Percentiles rank a stretch among this genome's conserved stretches.
These are phyloP conservation scores for Alouatta palliata DNA, from an alignment of 2,113 vertebrate species.

Conservation along the genomic window DNA sequence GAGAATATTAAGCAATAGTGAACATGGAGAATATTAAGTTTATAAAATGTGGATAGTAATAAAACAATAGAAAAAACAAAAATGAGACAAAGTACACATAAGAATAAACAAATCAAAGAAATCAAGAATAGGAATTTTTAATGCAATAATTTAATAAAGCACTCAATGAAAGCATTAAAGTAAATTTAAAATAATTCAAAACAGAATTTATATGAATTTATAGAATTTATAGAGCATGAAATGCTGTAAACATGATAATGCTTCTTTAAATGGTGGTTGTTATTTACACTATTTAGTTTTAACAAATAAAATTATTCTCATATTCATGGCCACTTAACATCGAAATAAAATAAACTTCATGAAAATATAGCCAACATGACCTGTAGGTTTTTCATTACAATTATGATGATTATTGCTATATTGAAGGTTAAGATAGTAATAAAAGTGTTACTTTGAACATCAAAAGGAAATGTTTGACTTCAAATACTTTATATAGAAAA, in stretches of 20 bases:
- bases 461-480: not conserved
- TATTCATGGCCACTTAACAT: not conserved
- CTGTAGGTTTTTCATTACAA: not conserved
- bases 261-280: not conserved
- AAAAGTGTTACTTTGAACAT: not conserved
- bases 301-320: slow-evolving; percentile 11
- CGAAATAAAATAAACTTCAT: not conserved
- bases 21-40: not conserved
- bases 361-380: not conserved
- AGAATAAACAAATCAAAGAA: not conserved
- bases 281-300: not conserved
- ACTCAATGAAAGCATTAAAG: not conserved
- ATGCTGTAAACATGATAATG: not conserved
- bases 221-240: not conserved
- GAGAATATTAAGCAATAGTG: no score
- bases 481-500: not conserved
- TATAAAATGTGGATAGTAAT: not conserved
- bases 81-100: not conserved
- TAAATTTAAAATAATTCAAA: not conserved
- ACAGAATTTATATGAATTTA: no score
- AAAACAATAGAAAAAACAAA: not conserved
- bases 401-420: not conserved
- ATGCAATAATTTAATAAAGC: not conserved
- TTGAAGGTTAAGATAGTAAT: not conserved
- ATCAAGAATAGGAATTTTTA: not conserved